Evolutionary conservation across 2,888 invertebrate species (phyloP).

Genomic region (Colostygia pectinataria): DNA sequence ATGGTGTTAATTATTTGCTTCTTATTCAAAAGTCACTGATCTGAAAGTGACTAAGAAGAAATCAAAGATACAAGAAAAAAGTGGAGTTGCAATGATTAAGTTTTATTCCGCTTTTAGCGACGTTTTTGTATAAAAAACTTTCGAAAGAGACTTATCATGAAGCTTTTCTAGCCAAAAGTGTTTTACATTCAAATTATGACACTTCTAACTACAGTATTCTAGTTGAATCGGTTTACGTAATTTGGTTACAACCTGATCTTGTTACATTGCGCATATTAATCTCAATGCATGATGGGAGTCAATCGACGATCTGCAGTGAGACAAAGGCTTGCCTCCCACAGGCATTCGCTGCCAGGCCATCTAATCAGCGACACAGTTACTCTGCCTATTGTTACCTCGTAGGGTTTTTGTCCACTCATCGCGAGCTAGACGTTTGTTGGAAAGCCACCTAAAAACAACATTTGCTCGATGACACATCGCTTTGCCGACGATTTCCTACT

Average conservation of each 20-base stretch:
- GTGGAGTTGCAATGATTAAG: too few species aligned
- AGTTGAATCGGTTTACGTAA: background rate
- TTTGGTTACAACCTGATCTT: background rate
- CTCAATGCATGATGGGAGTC: constrained; percentile 23
- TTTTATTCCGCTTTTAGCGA: too few species aligned
- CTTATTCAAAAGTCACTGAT: too few species aligned
- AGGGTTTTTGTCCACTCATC: constrained; percentile 61
- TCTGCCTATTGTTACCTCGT: constrained; percentile 47
- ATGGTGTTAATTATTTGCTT: too few species aligned
- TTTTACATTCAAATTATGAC: too few species aligned
- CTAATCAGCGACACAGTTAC: constrained; percentile 49
- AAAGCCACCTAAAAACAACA: constrained; percentile 58
- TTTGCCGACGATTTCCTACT: constrained; percentile 31
- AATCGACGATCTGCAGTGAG: constrained; percentile 22
- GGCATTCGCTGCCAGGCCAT: constrained; percentile 30
- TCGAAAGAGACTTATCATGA: too few species aligned
- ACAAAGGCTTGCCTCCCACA: constrained; percentile 37
- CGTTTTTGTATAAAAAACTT: too few species aligned
- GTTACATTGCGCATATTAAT: constrained; percentile 21
- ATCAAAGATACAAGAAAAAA: too few species aligned
- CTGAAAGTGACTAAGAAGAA: too few species aligned
- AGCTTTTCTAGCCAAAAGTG: too few species aligned
- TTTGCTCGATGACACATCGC: constrained; percentile 34
- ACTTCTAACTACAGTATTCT: too few species aligned
- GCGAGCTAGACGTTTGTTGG: constrained; percentile 49